Conservation (phyloP, 1,140 invertebrate species). For the Linepithema humile region DNA sequence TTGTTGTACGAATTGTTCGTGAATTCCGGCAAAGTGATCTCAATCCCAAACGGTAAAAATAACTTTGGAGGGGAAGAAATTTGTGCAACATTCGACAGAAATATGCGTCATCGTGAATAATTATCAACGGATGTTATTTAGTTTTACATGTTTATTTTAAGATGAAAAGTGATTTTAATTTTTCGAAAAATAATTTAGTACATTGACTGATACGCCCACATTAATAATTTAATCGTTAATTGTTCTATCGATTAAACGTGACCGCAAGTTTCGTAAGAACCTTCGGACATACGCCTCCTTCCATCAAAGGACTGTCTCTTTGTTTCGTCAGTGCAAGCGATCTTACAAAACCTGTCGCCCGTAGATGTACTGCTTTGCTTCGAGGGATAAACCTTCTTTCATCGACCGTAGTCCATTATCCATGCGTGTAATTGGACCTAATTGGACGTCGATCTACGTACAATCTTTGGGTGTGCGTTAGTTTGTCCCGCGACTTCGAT, state of each 20-base stretch:
- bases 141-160: background rate
- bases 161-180: background rate
- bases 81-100: background rate
- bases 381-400: constrained; percentile 66
- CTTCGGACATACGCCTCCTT: background rate
- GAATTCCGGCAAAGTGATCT: background rate
- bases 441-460: constrained; percentile 68
- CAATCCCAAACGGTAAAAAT: background rate
- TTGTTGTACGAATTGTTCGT: background rate
- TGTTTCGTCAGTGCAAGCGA: constrained; percentile 46
- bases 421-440: constrained; percentile 65
- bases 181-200: background rate
- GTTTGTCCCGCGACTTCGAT: constrained; percentile 43
- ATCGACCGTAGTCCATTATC: constrained; percentile 64
- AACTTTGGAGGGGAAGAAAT: background rate
- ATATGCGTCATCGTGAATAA: background rate
- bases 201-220: constrained; percentile 6
- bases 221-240: constrained; percentile 4
- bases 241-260: constrained; percentile 15
- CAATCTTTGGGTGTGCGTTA: constrained; percentile 27
- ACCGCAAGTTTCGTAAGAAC: constrained; percentile 16
- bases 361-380: constrained; percentile 59
- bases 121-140: background rate
- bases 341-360: constrained; percentile 66
- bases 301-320: constrained; percentile 22